Conservation (phyloP, 2,888 invertebrate species). For the Drosophila paramelanica region DNA sequence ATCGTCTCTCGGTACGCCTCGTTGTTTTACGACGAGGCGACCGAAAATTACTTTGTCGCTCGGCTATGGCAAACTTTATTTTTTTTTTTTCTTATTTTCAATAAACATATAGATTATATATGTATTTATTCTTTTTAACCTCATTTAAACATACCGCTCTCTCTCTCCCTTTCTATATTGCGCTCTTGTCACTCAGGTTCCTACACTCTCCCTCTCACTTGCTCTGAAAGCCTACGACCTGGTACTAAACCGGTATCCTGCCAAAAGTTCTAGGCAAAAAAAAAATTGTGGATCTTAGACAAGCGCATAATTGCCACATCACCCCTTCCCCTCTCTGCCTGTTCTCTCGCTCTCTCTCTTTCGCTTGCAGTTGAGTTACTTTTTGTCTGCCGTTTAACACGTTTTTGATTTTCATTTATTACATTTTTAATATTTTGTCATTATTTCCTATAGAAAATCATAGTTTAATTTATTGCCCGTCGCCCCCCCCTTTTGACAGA, state of each 20-base stretch:
- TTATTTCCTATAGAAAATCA: slow-evolving; percentile 3
- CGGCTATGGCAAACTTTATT: slow-evolving; percentile 40
- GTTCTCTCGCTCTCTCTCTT: no score
- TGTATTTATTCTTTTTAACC: slow-evolving; percentile 22
- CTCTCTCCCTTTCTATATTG: neutral
- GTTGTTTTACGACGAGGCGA: slow-evolving; percentile 38
- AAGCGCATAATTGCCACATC: slow-evolving; percentile 1
- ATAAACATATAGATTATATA: slow-evolving; percentile 18
- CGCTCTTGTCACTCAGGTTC: slow-evolving; percentile 6
- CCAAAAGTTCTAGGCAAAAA: slow-evolving; percentile 44
- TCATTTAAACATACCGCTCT: slow-evolving; percentile 16
- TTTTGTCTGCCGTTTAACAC: slow-evolving; percentile 24
- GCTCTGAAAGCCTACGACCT: slow-evolving; percentile 15
- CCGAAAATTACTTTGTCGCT: slow-evolving; percentile 28
- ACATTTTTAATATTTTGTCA: slow-evolving; percentile 5
- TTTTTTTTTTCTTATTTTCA: slow-evolving; percentile 23
- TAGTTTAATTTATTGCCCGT: slow-evolving; percentile 15
- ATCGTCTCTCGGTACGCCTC: slow-evolving; percentile 68
- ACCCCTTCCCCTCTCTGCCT: neutral
- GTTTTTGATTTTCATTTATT: slow-evolving; percentile 8
- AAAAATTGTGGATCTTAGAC: slow-evolving; percentile 37
- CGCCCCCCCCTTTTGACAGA: neutral
- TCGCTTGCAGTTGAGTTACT: slow-evolving; percentile 1
- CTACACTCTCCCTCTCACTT: slow-evolving; percentile 6
- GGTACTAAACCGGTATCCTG: slow-evolving; percentile 71